A percentile compares a stretch with the other conserved stretches of the same genome.
Evolutionary conservation across 2,113 vertebrate species (phyloP).

Genomic region (human): DNA sequence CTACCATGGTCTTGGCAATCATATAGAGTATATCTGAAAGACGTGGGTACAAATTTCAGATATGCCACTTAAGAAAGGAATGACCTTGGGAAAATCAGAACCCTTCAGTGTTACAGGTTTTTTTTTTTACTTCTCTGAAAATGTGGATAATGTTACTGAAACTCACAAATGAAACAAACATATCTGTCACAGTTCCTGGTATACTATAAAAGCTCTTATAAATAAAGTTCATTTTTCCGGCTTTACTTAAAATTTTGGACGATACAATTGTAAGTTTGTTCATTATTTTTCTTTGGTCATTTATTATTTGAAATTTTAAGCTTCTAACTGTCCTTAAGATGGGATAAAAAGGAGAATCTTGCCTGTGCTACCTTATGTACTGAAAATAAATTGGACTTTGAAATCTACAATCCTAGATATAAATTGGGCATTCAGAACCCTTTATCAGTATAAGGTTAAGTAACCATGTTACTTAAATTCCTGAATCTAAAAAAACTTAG

Average conservation of each 20-base stretch:
- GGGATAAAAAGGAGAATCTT: neutral
- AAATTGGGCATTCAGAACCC: neutral
- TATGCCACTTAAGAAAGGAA: neutral
- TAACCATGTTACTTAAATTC: slow-evolving; percentile 6
- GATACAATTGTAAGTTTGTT: neutral
- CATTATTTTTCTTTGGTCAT: neutral
- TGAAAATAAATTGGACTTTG: neutral
- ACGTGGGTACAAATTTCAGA: neutral
- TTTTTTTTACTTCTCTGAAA: neutral
- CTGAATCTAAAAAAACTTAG: neutral
- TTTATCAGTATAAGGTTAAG: neutral
- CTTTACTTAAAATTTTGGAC: neutral
- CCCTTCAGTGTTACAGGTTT: neutral
- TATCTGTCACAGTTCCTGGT: neutral
- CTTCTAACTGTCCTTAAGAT: neutral
- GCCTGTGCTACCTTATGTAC: neutral
- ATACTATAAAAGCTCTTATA: neutral
- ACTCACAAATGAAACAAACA: neutral
- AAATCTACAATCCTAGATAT: neutral
- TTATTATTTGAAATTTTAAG: slow-evolving; percentile 23
- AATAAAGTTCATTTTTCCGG: neutral
- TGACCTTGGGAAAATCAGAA: neutral
- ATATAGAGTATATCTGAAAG: neutral
- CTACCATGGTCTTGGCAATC: neutral
- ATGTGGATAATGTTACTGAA: neutral